These are phyloP conservation scores for Drosophila fungiperda DNA, from an alignment of 2,888 invertebrate genomes.

Conservation along the genomic window DNA sequence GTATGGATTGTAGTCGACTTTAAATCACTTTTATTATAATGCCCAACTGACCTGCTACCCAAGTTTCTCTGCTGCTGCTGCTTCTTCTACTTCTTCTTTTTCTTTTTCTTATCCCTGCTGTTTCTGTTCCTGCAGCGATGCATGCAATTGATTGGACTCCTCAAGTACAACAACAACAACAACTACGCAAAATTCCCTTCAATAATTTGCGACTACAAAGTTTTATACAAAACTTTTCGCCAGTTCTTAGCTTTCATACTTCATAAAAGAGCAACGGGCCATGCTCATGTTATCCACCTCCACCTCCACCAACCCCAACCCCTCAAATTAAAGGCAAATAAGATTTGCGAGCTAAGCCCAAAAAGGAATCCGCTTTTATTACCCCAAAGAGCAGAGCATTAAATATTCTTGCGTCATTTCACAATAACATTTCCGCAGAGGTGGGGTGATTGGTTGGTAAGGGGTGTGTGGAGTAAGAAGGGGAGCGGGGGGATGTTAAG, in stretches of 20 bases:
- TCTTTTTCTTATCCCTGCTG: constrained; percentile 2
- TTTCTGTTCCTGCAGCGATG: constrained; percentile 35
- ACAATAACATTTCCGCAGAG: constrained; percentile 31
- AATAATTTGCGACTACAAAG: constrained; percentile 57
- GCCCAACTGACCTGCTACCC: constrained; percentile 35
- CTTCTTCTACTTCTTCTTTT: background rate
- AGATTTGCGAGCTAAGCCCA: constrained; percentile 64
- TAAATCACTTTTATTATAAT: constrained; percentile 69
- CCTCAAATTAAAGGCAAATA: constrained; percentile 59
- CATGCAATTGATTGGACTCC: constrained; percentile 73
- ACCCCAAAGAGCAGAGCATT: constrained; percentile 62
- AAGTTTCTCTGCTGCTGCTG: background rate
- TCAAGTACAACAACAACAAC: constrained; percentile 41
- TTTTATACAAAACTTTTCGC: constrained; percentile 40
- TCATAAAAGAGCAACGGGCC: constrained; percentile 50
- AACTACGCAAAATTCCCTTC: constrained; percentile 40
- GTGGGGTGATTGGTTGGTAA: background rate
- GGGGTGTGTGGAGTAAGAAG: background rate
- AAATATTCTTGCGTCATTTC: constrained; percentile 78
- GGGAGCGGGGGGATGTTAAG: background rate
- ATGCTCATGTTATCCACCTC: constrained; percentile 28
- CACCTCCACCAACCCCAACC: background rate
- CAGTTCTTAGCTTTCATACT: constrained; percentile 44
- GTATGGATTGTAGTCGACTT: constrained; percentile 58
- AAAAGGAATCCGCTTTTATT: constrained; percentile 73